A percentile compares a stretch with the other conserved stretches of the same genome.
Conservation (phyloP, 2,888 invertebrate genomes). For the Cerceris ruficornis region DNA sequence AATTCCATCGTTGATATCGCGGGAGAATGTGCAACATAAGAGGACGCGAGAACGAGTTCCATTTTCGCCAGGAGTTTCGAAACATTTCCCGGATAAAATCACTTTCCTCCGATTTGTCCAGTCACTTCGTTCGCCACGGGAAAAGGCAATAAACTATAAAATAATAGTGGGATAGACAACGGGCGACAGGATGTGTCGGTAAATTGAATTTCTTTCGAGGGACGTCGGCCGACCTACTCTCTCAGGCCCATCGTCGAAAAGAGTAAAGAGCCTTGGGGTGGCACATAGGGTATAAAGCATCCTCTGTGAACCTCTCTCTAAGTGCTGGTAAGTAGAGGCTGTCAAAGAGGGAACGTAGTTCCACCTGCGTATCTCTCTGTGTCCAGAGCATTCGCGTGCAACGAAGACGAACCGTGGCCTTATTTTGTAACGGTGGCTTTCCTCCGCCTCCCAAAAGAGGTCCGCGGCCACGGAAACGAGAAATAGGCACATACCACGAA, state of each 20-base stretch:
- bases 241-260: conserved; percentile 41
- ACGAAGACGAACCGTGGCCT: conserved; percentile 38
- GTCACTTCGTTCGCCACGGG: not conserved
- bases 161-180: conserved; percentile 24
- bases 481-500: conserved; percentile 46
- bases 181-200: conserved; percentile 36
- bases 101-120: not conserved
- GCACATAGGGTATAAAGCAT: conserved; percentile 45
- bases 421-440: conserved; percentile 53
- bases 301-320: conserved; percentile 50
- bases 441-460: conserved; percentile 48
- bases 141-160: conserved; percentile 28
- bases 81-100: not conserved
- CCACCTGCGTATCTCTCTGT: conserved; percentile 31
- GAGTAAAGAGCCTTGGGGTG: conserved; percentile 42
- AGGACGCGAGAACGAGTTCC: no score
- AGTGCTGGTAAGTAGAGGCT: conserved; percentile 57
- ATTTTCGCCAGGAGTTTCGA: no score
- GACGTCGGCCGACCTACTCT: conserved; percentile 32
- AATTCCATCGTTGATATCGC: not conserved
- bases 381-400: conserved; percentile 19
- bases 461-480: conserved; percentile 23
- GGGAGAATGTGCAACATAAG: not conserved
- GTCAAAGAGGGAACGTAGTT: conserved; percentile 47
- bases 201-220: conserved; percentile 50